These are phyloP conservation scores for Hydriomena furcata DNA, from an alignment of 2,888 invertebrate genomes.

Conservation along the genomic window DNA sequence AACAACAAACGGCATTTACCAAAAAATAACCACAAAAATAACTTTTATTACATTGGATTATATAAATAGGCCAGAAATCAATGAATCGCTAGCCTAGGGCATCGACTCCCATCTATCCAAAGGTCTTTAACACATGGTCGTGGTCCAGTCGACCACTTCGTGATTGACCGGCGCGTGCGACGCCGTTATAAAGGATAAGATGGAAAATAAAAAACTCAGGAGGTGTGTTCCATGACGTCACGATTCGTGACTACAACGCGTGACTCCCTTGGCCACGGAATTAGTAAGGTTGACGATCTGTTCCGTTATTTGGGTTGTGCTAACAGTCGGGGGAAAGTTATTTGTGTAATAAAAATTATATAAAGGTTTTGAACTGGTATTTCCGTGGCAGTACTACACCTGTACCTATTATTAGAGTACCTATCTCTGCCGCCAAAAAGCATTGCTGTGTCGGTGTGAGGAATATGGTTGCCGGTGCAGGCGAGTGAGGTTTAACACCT, in stretches of 20 bases:
- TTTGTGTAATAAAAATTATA: background rate
- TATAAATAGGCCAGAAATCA: slow-evolving; percentile 6
- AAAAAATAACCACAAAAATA: too few relatives aligned
- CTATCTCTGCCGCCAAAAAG: too few relatives aligned
- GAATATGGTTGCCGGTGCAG: too few relatives aligned
- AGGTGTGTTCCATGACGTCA: slow-evolving; percentile 54
- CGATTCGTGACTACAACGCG: slow-evolving; percentile 51
- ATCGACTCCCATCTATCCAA: slow-evolving; percentile 6
- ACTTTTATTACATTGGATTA: too few relatives aligned
- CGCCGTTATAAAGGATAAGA: slow-evolving; percentile 37
- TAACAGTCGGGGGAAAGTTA: slow-evolving; percentile 4
- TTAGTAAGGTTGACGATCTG: slow-evolving; percentile 17
- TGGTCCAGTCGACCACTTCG: slow-evolving; percentile 25
- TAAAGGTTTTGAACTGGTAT: too few relatives aligned
- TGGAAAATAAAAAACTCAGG: slow-evolving; percentile 33
- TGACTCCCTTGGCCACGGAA: slow-evolving; percentile 53
- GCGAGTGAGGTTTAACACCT: too few relatives aligned
- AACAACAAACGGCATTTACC: too few relatives aligned
- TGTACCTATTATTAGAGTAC: too few relatives aligned
- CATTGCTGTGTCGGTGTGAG: too few relatives aligned
- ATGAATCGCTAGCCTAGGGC: slow-evolving; percentile 12
- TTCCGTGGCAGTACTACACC: too few relatives aligned
- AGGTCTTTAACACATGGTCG: slow-evolving; percentile 24
- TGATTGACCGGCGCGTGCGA: slow-evolving; percentile 39
- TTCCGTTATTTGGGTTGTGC: slow-evolving; percentile 16